Base-by-base conservation (phyloP, 2,888 invertebrate species). In the Harpagoxenus sublaevis region DNA sequence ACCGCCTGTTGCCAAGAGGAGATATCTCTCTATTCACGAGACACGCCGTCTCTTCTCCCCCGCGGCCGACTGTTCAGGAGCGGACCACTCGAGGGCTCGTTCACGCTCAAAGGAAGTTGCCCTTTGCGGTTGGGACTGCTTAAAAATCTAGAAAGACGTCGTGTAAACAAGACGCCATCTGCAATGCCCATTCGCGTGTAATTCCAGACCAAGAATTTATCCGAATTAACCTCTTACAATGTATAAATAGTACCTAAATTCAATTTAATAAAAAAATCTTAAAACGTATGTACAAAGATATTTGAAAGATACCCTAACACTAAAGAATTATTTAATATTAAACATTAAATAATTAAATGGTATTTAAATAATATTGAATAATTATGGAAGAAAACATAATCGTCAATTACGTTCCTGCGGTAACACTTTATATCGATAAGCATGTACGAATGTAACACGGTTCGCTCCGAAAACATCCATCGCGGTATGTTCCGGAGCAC, bases 1-100 rank as follows among this genome's bases (percentile, higher is more conserved):
- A 91, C 91, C 89, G 91, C 89, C 89, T 91, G 88, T 89, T 91
- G 87, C 90, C 92, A 86, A 83, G 90, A 85, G 89, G 89, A 87
- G 91, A 89, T 92, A 89, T 90, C 91, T 91, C 91, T 92, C 89
- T 90, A 90, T 91, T 91, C 87, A 84, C 79, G 84, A 78, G 75
- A 70, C 60, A 81, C 79, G 70, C 68, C 84, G 73, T 62, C 35
- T 79, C 77, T 68, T 68, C 65, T 65, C 51, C 75, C 45, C 81
- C 88, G 70, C 83, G 63, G 51, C 65, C 66, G 23, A 63, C 71
- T n/a, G 84, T 84, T 81, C 89, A 85, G 78, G 87, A 85, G 83
- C 85, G 89, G 88, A 89, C 86, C 39, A 45, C 48, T 60, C 28
- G 73, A 81, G 60, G 28, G 73, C 23, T 35, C 60, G 73, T 31